A percentile compares a stretch with the other conserved stretches of the same genome.
Evolutionary conservation across 2,113 vertebrate genomes (phyloP).

Genomic region (Campylomormyrus tamandua): DNA sequence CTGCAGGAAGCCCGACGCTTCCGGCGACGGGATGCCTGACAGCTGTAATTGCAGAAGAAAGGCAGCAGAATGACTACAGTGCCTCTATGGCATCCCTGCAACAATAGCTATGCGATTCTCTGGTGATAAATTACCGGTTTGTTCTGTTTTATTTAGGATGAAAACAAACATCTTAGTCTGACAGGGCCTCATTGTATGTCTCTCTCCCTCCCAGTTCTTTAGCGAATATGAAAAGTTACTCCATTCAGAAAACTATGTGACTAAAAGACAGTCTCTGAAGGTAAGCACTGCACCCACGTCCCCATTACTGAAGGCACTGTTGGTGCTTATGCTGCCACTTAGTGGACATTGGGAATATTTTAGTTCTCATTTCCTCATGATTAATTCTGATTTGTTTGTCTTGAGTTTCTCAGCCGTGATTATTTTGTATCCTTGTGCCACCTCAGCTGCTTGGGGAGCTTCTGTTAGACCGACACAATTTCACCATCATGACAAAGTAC

Average conservation of each 20-base stretch:
- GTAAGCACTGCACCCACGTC: slow-evolving; percentile 39
- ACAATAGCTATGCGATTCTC: not conserved
- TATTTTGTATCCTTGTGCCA: slow-evolving; percentile 19
- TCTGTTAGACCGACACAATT: slow-evolving; percentile 75
- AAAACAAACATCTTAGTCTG: not conserved
- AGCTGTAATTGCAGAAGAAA: not conserved
- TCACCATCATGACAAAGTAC: slow-evolving; percentile 80
- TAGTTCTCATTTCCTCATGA: not conserved
- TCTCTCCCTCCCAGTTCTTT: slow-evolving; percentile 61
- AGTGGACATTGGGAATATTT: not conserved
- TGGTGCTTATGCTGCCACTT: not conserved
- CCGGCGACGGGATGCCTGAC: not conserved
- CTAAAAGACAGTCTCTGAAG: slow-evolving; percentile 78
- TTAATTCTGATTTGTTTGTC: not conserved
- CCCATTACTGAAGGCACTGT: not conserved
- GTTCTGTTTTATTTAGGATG: slow-evolving; percentile 6
- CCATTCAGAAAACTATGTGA: slow-evolving; percentile 81
- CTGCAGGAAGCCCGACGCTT: not conserved
- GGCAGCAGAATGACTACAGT: not conserved
- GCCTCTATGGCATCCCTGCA: not conserved
- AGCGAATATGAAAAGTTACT: slow-evolving; percentile 80
- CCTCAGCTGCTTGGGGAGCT: slow-evolving; percentile 72
- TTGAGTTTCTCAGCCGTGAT: not conserved
- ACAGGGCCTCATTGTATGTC: slow-evolving; percentile 10
- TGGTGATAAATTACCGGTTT: slow-evolving; percentile 14